Conservation (phyloP, 2,888 invertebrate genomes). For the Ectropis crepuscularia region DNA sequence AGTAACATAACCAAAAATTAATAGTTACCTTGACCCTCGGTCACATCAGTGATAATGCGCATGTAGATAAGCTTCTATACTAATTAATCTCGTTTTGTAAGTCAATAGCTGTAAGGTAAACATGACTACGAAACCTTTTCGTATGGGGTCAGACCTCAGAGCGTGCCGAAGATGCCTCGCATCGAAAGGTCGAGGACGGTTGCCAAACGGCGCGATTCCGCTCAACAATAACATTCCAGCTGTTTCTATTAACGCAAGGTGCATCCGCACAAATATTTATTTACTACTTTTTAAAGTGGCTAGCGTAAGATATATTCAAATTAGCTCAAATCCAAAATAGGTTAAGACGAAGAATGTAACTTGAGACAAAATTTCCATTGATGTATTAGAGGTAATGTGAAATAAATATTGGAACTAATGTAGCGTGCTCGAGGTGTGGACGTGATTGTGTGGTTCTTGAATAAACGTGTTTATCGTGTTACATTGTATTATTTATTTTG, state of each 20-base stretch:
- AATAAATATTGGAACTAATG: conserved; percentile 61
- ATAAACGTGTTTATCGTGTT: conserved; percentile 80
- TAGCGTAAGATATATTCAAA: conserved; percentile 23
- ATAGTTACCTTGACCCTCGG: conserved; percentile 79
- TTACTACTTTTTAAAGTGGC: conserved; percentile 41
- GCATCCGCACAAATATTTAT: conserved; percentile 64
- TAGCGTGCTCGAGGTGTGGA: conserved; percentile 64
- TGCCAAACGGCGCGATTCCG: conserved; percentile 67
- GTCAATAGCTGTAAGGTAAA: conserved; percentile 38
- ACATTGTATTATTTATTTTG: conserved; percentile 54
- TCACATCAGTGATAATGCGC: conserved; percentile 76
- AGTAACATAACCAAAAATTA: conserved; percentile 81
- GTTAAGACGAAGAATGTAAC: conserved; percentile 21
- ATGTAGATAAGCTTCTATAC: conserved; percentile 76
- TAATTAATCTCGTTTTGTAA: conserved; percentile 44
- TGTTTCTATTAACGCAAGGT: conserved; percentile 55
- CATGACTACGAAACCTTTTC: conserved; percentile 52
- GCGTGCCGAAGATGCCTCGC: conserved; percentile 68
- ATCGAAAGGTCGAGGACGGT: conserved; percentile 76
- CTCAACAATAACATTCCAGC: conserved; percentile 75
- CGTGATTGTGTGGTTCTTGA: conserved; percentile 65
- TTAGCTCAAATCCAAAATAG: conserved; percentile 38
- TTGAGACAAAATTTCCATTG: conserved; percentile 23
- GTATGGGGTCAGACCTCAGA: conserved; percentile 56
- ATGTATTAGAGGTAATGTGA: conserved; percentile 37